These are phyloP conservation scores for Zeuzera pyrina DNA, from an alignment of 2,888 invertebrate species.

Conservation along the genomic window DNA sequence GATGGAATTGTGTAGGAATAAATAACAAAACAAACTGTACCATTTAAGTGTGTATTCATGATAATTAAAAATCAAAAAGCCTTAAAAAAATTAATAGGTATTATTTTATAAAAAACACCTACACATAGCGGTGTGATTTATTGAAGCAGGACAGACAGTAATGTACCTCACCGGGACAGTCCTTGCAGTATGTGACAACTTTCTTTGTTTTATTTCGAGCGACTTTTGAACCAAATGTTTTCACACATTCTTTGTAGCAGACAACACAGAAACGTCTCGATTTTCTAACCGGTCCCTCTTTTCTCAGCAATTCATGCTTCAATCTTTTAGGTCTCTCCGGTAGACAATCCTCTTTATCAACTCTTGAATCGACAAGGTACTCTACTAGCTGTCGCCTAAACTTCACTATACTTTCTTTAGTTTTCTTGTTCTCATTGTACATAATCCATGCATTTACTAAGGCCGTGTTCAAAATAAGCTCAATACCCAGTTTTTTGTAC, in stretches of 20 bases:
- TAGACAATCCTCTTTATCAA: not conserved
- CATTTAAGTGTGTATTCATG: too few species aligned
- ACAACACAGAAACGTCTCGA: not conserved
- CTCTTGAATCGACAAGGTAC: too few species aligned
- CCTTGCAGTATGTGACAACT: not conserved
- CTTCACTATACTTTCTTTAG: constrained; percentile 11
- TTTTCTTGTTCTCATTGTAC: constrained; percentile 15
- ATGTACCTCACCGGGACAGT: not conserved
- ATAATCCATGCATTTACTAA: constrained; percentile 25
- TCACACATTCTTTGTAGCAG: not conserved
- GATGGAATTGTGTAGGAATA: too few species aligned
- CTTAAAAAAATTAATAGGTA: too few species aligned
- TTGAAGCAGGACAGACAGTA: not conserved
- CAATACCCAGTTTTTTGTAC: constrained; percentile 30
- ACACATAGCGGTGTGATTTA: not conserved
- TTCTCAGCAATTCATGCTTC: constrained; percentile 1
- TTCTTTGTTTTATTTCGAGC: not conserved
- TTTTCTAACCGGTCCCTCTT: not conserved
- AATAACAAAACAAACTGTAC: too few species aligned
- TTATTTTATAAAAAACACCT: too few species aligned
- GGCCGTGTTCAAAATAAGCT: constrained; percentile 26
- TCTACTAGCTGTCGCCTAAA: constrained; percentile 9
- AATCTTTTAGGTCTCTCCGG: constrained; percentile 1
- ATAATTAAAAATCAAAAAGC: too few species aligned
- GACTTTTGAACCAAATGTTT: not conserved